phyloP scores from a whole-genome alignment of 2,888 invertebrate species.

The Euplagia quadripunctaria region DNA sequence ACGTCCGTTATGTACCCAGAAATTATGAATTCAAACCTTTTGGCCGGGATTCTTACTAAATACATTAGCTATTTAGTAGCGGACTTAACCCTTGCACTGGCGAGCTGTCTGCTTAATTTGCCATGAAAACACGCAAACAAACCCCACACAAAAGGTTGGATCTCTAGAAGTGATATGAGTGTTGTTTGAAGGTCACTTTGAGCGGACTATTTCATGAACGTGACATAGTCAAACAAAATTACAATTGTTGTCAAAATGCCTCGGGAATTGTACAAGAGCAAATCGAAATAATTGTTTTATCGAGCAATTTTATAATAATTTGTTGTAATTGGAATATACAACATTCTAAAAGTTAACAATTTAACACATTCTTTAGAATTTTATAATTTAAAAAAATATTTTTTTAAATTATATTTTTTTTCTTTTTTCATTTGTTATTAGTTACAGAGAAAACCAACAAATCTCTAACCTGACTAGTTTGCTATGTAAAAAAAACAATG shows the following conservation, averaged over 20 bases:
- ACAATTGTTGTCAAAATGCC: background rate
- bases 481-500: no score
- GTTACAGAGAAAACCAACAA: no score
- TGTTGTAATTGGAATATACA: no score
- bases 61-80: slow-evolving; percentile 77
- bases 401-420: no score
- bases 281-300: no score
- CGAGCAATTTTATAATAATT: no score
- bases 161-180: slow-evolving; percentile 35
- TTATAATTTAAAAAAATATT: no score
- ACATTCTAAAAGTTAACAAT: no score
- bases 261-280: no score
- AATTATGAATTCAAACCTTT: slow-evolving; percentile 72
- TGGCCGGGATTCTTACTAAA: slow-evolving; percentile 67
- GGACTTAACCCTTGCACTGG: slow-evolving; percentile 62
- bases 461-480: no score
- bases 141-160: slow-evolving; percentile 31
- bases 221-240: background rate
- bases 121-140: slow-evolving; percentile 76
- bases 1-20: slow-evolving; percentile 49
- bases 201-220: slow-evolving; percentile 1
- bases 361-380: no score
- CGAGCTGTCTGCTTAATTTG: slow-evolving; percentile 73
- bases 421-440: no score
- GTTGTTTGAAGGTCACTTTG: background rate